A percentile compares a stretch with the other conserved stretches of the same genome.
Conservation (phyloP, 2,113 vertebrate species). For the Nanger granti region DNA sequence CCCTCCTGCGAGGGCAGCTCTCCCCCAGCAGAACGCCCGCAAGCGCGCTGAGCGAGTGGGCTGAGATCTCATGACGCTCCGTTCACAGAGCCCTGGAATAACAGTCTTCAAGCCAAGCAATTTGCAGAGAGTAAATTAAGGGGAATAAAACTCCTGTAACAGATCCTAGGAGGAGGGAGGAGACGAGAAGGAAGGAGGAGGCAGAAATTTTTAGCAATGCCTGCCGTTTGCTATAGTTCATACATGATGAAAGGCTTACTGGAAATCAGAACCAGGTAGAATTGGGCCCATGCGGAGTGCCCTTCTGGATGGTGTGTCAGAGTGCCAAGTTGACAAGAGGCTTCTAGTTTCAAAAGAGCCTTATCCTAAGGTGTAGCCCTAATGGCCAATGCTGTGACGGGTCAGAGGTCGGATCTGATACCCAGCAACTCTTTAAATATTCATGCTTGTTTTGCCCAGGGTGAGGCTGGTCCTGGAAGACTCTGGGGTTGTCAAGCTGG, state of each 20-base stretch:
- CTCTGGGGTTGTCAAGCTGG: not conserved
- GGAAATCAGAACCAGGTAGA: not conserved
- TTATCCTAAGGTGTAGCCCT: not conserved
- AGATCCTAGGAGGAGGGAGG: slow-evolving; percentile 36
- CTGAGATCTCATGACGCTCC: not conserved
- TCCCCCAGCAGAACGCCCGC: not conserved
- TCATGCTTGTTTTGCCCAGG: not conserved
- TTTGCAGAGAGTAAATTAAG: slow-evolving; percentile 56
- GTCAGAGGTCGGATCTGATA: fast-evolving
- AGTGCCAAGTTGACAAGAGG: not conserved
- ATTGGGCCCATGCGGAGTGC: fast-evolving
- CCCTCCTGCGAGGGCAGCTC: not conserved
- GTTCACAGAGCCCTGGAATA: not conserved
- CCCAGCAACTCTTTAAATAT: not conserved
- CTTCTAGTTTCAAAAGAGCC: not conserved
- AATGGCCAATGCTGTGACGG: fast-evolving
- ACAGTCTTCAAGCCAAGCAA: slow-evolving; percentile 38
- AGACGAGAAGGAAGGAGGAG: not conserved
- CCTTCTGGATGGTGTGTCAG: not conserved
- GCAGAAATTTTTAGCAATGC: not conserved
- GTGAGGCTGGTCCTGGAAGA: not conserved
- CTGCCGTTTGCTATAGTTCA: not conserved
- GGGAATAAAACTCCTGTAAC: slow-evolving; percentile 33
- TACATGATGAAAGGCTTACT: not conserved
- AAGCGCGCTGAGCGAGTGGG: not conserved